Evolutionary conservation across 2,888 invertebrate genomes (phyloP).

Genomic region (Lycia hirtaria): DNA sequence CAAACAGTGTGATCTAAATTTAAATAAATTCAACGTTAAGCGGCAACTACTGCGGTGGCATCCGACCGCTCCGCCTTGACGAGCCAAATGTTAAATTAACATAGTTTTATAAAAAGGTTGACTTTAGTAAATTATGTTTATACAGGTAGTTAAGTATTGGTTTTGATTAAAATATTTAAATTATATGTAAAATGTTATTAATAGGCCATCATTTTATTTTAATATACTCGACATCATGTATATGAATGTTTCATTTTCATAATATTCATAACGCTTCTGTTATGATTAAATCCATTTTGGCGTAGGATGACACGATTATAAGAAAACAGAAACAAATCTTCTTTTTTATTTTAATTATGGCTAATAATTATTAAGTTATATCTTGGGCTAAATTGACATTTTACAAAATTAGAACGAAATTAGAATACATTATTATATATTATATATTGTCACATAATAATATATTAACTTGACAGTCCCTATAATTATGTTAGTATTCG

Average conservation of each 20-base stretch:
- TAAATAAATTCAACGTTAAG: constrained; percentile 12
- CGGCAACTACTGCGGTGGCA: not conserved
- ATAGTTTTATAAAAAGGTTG: constrained; percentile 19
- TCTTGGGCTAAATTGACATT: too few species aligned
- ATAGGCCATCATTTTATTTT: constrained; percentile 28
- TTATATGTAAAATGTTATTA: constrained; percentile 27
- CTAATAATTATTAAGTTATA: too few species aligned
- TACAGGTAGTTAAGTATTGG: constrained; percentile 12
- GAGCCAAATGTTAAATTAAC: constrained; percentile 16
- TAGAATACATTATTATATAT: too few species aligned
- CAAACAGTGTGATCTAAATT: constrained; percentile 38
- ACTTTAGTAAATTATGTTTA: constrained; percentile 24
- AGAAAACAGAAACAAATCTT: constrained; percentile 20
- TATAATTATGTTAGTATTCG: too few species aligned
- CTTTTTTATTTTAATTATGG: not conserved
- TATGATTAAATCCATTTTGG: constrained; percentile 18
- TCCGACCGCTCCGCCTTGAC: not conserved
- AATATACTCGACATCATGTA: constrained; percentile 22
- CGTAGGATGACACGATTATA: not conserved
- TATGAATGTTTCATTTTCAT: constrained; percentile 24
- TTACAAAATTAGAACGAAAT: too few species aligned
- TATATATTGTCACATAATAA: too few species aligned
- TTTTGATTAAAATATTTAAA: constrained; percentile 30
- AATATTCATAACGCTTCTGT: constrained; percentile 27
- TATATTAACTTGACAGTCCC: too few species aligned